Percentiles rank a stretch among this genome's conserved stretches.
Conservation (phyloP, 2,797 vertebrate species). For the Uromys caudimaculatus region DNA sequence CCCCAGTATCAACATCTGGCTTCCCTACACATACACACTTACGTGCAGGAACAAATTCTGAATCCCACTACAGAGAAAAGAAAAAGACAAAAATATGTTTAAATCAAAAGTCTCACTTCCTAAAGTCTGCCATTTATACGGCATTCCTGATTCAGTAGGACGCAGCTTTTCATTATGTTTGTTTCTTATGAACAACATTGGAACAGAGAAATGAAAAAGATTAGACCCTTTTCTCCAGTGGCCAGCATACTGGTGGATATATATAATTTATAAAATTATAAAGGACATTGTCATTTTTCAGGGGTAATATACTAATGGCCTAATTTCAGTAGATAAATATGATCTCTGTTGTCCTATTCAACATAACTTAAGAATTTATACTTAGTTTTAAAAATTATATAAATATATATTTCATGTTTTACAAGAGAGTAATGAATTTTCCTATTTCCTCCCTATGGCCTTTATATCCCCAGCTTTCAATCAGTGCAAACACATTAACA, state of each 20-base stretch:
- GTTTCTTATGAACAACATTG: neutral
- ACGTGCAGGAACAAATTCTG: neutral
- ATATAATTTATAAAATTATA: no score
- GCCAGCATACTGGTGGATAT: neutral
- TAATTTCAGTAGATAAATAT: neutral
- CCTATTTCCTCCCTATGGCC: neutral
- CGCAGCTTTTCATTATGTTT: neutral
- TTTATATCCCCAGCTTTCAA: neutral
- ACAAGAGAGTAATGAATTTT: neutral
- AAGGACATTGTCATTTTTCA: neutral
- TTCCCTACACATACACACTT: neutral
- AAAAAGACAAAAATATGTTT: neutral
- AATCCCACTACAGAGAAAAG: neutral
- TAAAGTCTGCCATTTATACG: neutral
- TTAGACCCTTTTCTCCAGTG: neutral
- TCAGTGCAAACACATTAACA: neutral
- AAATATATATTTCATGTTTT: neutral
- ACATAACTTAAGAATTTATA: neutral
- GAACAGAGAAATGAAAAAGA: neutral
- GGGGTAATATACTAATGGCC: neutral
- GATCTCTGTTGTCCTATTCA: neutral
- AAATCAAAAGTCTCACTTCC: slow-evolving; percentile 9
- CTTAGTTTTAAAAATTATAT: neutral
- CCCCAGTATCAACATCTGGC: neutral
- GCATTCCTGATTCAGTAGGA: neutral